Conservation (phyloP, 2,113 vertebrate genomes). For the Phylloscopus trochiloides region DNA sequence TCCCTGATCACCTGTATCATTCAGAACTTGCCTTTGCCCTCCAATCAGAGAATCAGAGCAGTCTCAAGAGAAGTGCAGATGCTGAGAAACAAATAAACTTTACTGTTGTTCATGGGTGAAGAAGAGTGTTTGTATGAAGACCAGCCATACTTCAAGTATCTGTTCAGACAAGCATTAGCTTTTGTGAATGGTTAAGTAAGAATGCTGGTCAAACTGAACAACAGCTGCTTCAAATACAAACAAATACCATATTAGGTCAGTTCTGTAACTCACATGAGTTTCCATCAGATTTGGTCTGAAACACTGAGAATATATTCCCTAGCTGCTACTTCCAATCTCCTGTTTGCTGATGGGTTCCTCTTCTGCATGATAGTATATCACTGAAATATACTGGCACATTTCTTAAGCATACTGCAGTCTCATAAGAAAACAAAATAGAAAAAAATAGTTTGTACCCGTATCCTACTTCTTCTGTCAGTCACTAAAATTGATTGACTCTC, state of each 20-base stretch:
- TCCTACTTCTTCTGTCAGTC: background rate
- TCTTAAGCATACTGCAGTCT: background rate
- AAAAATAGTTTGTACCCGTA: background rate
- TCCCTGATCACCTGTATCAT: background rate
- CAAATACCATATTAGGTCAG: background rate
- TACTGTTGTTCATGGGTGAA: background rate
- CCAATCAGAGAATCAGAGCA: background rate
- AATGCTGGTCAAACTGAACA: background rate
- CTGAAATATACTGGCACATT: background rate
- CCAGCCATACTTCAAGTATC: background rate
- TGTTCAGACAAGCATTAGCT: background rate
- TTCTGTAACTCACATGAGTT: background rate
- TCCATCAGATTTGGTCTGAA: background rate
- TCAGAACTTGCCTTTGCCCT: background rate
- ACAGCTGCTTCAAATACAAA: background rate
- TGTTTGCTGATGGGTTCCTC: background rate
- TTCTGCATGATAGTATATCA: background rate
- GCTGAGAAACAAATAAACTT: background rate
- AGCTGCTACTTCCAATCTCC: background rate
- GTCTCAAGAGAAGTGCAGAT: background rate
- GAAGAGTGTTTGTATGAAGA: background rate
- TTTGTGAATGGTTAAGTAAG: background rate
- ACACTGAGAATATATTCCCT: background rate
- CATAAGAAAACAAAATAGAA: background rate
- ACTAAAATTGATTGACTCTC: background rate